Percentiles rank a stretch among this genome's conserved stretches.
Conservation (phyloP, 2,888 invertebrate genomes). For the Prosapia bicincta region DNA sequence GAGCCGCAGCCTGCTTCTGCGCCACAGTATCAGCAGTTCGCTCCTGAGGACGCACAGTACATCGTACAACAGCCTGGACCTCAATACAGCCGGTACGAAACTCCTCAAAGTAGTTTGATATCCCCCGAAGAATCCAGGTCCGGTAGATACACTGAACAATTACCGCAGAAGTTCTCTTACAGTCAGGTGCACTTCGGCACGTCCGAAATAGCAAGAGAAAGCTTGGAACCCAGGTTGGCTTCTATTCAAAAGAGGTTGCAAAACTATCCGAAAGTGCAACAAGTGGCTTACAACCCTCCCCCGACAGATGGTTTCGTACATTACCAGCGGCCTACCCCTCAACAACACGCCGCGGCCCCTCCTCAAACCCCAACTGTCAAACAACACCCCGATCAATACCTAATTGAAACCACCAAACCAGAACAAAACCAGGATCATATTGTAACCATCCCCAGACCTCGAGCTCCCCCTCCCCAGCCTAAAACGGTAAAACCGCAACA, state of each 20-base stretch:
- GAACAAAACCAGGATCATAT: slow-evolving; percentile 25
- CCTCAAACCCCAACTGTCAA: slow-evolving; percentile 23
- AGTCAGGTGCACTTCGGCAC: slow-evolving; percentile 31
- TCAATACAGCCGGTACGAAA: slow-evolving; percentile 5
- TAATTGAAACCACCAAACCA: slow-evolving; percentile 28
- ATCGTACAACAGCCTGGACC: not conserved
- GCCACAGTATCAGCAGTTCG: not conserved
- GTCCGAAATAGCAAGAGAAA: slow-evolving; percentile 20
- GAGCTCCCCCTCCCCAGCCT: not conserved
- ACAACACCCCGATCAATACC: slow-evolving; percentile 27
- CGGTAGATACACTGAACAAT: not conserved
- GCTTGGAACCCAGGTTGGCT: slow-evolving; percentile 11
- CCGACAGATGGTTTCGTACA: not conserved
- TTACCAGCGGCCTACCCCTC: not conserved
- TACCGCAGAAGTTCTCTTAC: slow-evolving; percentile 28
- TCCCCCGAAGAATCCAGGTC: not conserved
- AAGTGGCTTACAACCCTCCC: not conserved
- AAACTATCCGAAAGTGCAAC: not conserved
- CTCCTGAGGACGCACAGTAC: not conserved
- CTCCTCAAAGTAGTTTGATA: not conserved
- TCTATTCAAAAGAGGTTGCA: slow-evolving; percentile 13
- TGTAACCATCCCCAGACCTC: slow-evolving; percentile 29
- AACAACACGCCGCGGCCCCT: slow-evolving; percentile 12
- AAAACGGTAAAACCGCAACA: not conserved
- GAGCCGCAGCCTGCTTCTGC: not conserved